phyloP scores from a whole-genome alignment of 2,797 vertebrate genomes.

The Lacerta viridis region DNA sequence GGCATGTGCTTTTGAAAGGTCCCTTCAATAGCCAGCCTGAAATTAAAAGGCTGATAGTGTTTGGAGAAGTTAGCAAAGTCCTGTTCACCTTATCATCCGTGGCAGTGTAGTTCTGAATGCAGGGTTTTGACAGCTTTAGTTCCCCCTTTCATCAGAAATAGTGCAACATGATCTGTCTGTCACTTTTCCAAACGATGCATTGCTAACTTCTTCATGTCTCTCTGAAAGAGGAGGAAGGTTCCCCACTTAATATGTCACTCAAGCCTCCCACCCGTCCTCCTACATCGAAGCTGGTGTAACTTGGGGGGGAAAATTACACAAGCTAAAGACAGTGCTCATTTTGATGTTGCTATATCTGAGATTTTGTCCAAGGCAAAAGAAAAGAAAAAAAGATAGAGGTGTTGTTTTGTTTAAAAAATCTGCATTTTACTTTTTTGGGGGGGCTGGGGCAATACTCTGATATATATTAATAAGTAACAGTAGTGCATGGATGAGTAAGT shows the following conservation, averaged over 20 bases:
- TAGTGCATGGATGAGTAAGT: neutral
- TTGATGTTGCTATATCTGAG: constrained; percentile 60
- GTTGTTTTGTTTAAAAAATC: constrained; percentile 29
- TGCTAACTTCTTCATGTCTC: constrained; percentile 74
- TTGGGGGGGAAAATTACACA: constrained; percentile 65
- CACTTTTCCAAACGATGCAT: constrained; percentile 75
- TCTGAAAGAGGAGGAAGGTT: constrained; percentile 76
- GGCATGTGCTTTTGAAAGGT: constrained; percentile 54
- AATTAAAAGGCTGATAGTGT: constrained; percentile 66
- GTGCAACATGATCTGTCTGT: constrained; percentile 71
- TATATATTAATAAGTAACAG: constrained; percentile 24
- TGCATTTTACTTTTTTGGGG: neutral
- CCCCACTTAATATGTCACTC: constrained; percentile 80
- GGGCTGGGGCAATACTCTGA: constrained; percentile 7
- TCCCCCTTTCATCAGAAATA: constrained; percentile 66
- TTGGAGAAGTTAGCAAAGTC: constrained; percentile 68
- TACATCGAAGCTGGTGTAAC: constrained; percentile 65
- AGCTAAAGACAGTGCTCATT: constrained; percentile 70
- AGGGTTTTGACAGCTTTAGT: constrained; percentile 76
- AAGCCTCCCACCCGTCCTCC: constrained; percentile 79
- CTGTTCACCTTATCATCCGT: constrained; percentile 44
- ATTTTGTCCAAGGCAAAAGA: constrained; percentile 67
- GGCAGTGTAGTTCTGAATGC: constrained; percentile 67
- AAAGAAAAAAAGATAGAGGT: constrained; percentile 35
- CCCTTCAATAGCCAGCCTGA: constrained; percentile 57